Conservation (phyloP, 2,797 vertebrate species). For the Champsocephalus esox region DNA sequence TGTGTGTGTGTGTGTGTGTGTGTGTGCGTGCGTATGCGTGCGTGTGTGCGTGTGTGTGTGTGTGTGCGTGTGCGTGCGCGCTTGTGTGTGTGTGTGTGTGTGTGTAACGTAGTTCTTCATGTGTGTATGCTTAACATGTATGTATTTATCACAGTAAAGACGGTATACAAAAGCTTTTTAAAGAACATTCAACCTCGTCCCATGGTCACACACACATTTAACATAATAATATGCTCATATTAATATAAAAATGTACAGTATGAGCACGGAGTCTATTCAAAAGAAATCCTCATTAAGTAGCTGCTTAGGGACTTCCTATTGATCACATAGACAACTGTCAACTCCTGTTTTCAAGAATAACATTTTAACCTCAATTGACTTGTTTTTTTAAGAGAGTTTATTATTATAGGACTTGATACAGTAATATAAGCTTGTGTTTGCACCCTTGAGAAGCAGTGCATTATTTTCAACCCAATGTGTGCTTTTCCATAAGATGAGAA, state of each 20-base stretch:
- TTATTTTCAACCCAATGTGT: slow-evolving; percentile 1
- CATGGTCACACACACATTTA: neutral
- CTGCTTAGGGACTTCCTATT: neutral
- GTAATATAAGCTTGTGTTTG: neutral
- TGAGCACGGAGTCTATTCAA: neutral
- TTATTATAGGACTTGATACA: neutral
- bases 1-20: no score
- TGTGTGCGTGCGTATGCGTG: no score
- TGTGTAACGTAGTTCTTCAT: no score
- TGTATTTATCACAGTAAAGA: no score
- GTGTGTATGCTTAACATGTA: no score
- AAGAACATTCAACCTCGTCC: neutral
- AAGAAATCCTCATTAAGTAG: neutral
- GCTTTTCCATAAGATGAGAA: neutral
- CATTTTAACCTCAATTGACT: neutral
- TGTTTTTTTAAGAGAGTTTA: no score
- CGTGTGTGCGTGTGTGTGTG: no score
- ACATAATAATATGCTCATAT: neutral
- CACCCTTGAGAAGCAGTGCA: neutral
- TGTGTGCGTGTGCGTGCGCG: no score
- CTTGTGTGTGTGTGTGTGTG: no score
- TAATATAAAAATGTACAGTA: neutral
- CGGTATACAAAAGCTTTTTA: neutral
- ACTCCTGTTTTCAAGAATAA: neutral
- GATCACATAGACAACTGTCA: neutral